Conservation (phyloP, 53 echinoderm and acorn worm species). For the Astropecten irregularis region DNA sequence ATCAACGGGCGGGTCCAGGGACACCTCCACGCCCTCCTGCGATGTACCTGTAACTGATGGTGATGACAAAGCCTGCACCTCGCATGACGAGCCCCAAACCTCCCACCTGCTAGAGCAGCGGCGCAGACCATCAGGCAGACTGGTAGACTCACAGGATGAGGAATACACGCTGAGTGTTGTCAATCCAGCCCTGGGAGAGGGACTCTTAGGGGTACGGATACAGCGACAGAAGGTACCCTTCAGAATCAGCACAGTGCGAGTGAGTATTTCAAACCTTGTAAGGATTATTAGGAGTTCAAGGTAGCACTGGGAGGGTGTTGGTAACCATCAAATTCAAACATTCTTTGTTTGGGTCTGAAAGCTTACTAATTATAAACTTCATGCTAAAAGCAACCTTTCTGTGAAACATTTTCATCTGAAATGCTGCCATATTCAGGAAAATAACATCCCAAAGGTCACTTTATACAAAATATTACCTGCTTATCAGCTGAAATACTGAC, state of each 20-base stretch:
- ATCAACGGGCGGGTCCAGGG: neutral
- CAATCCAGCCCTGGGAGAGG: conserved; percentile 85
- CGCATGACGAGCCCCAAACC: neutral
- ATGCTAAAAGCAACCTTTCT: too few relatives aligned
- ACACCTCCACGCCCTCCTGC: conserved; percentile 15
- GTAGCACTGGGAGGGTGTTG: too few relatives aligned
- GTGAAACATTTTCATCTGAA: too few relatives aligned
- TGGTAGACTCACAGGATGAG: conserved; percentile 1
- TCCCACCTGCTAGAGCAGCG: neutral
- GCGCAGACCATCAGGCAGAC: neutral
- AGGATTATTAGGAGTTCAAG: too few relatives aligned
- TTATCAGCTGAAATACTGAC: too few relatives aligned
- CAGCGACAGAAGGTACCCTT: conserved; percentile 80
- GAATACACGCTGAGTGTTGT: conserved; percentile 72
- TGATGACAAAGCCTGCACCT: neutral
- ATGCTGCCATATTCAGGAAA: too few relatives aligned
- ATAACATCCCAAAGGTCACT: too few relatives aligned
- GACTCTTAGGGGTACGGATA: conserved; percentile 69
- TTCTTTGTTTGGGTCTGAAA: too few relatives aligned
- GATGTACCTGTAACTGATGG: neutral
- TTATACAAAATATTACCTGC: too few relatives aligned
- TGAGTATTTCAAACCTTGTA: conserved; percentile 27
- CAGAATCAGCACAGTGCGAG: conserved; percentile 84
- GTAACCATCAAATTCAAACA: too few relatives aligned
- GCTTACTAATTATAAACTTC: too few relatives aligned